phyloP scores from a whole-genome alignment of 2,888 invertebrate genomes.

The Hecatera dysodea region DNA sequence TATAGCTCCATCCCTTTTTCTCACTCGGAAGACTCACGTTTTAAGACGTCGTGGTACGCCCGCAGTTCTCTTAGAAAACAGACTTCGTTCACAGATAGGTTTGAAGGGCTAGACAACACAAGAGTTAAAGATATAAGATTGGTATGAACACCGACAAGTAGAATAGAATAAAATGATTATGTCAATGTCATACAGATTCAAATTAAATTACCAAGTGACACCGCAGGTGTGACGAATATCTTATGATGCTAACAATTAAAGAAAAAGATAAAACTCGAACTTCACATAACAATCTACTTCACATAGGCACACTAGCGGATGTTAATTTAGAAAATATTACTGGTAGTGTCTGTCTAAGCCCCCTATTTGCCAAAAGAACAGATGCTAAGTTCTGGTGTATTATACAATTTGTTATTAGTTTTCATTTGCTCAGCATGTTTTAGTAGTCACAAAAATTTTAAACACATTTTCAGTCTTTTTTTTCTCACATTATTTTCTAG shows the following conservation, averaged over 20 bases:
- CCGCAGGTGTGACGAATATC: neutral
- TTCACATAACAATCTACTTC: too few species aligned
- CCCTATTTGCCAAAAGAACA: conserved; percentile 43
- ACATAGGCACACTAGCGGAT: too few species aligned
- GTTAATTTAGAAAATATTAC: too few species aligned
- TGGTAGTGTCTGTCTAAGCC: conserved; percentile 8
- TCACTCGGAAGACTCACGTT: too few species aligned
- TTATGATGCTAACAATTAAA: neutral
- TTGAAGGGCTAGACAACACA: conserved; percentile 21
- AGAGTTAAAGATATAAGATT: conserved; percentile 3
- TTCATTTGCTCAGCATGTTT: conserved; percentile 16
- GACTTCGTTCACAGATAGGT: conserved; percentile 45
- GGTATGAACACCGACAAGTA: neutral
- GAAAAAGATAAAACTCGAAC: too few species aligned
- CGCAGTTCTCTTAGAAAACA: conserved; percentile 48
- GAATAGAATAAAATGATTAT: neutral
- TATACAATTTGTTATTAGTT: conserved; percentile 54
- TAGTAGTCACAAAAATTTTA: conserved; percentile 49
- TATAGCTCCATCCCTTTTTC: too few species aligned
- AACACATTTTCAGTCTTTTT: conserved; percentile 17
- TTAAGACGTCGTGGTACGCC: too few species aligned
- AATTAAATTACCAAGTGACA: too few species aligned
- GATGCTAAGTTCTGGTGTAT: conserved; percentile 48
- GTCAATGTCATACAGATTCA: too few species aligned
- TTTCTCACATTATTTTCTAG: conserved; percentile 2